Evolutionary conservation across 2,113 vertebrate species (phyloP), one percentile per base, ranked within the genome.

Genomic region (Semicossyphus pulcher): DNA sequence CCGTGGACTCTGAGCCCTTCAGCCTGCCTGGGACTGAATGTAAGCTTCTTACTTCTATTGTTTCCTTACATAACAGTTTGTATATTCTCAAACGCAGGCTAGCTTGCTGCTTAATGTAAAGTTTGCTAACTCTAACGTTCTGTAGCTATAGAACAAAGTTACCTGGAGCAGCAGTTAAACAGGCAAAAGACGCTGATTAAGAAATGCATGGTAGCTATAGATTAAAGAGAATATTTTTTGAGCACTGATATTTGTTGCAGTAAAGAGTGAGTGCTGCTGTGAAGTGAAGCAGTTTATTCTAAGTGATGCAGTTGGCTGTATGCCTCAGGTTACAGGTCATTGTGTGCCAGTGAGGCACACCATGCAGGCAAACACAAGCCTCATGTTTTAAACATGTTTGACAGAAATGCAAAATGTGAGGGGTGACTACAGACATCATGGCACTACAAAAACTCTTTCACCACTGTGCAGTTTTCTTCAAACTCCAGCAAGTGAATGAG

Each of bases 251-350:
- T 53, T 25, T 44, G 10, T 23, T 31, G 3, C 11, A 53, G 5
- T 34, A 31, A 52, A 26, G 21, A 39, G 20, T 23, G 8, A 32
- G 4, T 3, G 10, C 20, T 71, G 42, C 31, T 36, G 49, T 69
- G 28, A 53, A 41, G 14, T 28, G 44, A 18, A 1, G 54, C 51
- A 49, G 68, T 69, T 81, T 74, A 37, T 62, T 73, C 21, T 41
- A 58, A 78, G 47, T 52, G 59, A 54, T 74, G 75, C 49, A 16
- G 49, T 60, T 69, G 72, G 37, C 53, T 58, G 14, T 2, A 1
- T 72, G 82, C 67, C 67, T 91, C 82, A 65, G 86, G 86, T 91
- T 90, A 83, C 88, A 81, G n/a, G n/a, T 32, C 83, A 71, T 86
- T 84, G 86, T 83, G 81, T 54, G 37, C 56, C 62, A 45, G 28